Evolutionary conservation across 2,113 vertebrate genomes (phyloP), one percentile per base, ranked within the genome.

Genomic region (Microtus montanus): DNA sequence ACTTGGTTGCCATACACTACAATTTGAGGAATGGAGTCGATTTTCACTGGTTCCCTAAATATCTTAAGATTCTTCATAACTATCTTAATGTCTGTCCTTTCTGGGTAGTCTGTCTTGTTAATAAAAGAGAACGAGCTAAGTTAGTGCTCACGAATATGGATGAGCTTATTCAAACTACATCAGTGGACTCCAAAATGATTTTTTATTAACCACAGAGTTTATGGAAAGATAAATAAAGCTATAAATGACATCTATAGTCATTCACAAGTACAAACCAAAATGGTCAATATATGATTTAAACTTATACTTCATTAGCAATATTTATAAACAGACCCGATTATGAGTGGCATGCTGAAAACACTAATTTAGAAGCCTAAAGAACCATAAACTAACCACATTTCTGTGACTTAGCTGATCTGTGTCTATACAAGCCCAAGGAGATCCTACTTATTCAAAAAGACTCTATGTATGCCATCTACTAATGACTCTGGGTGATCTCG

Each of bases 211-310:
- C 47, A 52, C 20, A 66, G 22, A 82, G 26, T 73, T 63, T 93
- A 33, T 49, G 38, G 64, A 74, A 33, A 86, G 30, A 38, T 73
- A 11, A 47, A 68, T 5, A 54, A 85, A 35, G 41, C 20, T 49
- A 28, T 22, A 78, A 84, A 44, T 28, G 15, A 70, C 7, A 6
- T 61, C 41, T 85, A 9, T 14, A 85, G 78, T 68, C 58, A 80
- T 77, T 93, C 71, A 86, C 35, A 91, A 63, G 38, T 10, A 73
- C 20, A 28, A 92, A 82, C n/a, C 4, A 89, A 70, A 92, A 90
- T 52, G 52, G 38, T n/a, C 68, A 86, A 87, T 58, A 75, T 13
- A 30, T 64, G 33, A 93, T 20, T 73, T 75, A 95, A 64, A 71
- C 22, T 49, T 94, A 47, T 14, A 66, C 33, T 94, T 87, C 28